Evolutionary conservation across 2,113 vertebrate genomes (phyloP).

Genomic region (Pterocles orientalis): DNA sequence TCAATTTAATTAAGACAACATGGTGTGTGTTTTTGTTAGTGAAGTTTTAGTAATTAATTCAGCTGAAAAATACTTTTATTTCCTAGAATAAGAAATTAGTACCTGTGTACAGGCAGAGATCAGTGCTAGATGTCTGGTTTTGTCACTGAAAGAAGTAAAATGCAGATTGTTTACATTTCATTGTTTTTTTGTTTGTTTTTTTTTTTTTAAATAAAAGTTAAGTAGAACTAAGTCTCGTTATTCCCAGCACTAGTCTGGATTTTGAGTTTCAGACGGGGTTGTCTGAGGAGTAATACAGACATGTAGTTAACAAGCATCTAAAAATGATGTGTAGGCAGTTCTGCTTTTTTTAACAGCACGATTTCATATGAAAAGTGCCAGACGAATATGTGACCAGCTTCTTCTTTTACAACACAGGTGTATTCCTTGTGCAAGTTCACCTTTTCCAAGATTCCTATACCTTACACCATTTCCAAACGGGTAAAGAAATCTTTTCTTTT

Average conservation of each 20-base stretch:
- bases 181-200: background rate
- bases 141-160: background rate
- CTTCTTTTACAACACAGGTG: constrained; percentile 77
- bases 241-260: background rate
- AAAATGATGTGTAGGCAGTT: background rate
- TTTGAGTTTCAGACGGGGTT: background rate
- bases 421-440: constrained; percentile 94
- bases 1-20: background rate
- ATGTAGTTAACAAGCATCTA: background rate
- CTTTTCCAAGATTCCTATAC: constrained; percentile 95
- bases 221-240: background rate
- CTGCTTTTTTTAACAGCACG: background rate
- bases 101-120: background rate
- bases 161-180: background rate
- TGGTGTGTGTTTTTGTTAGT: background rate
- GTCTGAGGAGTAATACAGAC: rapidly evolving
- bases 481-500: constrained; percentile 71
- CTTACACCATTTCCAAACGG: constrained; percentile 90
- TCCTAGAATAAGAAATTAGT: background rate
- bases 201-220: background rate
- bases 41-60: background rate
- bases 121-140: background rate
- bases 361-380: background rate
- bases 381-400: background rate
- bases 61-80: background rate